Base-by-base conservation (phyloP, 1,140 invertebrate genomes). In the Solen grandis region DNA sequence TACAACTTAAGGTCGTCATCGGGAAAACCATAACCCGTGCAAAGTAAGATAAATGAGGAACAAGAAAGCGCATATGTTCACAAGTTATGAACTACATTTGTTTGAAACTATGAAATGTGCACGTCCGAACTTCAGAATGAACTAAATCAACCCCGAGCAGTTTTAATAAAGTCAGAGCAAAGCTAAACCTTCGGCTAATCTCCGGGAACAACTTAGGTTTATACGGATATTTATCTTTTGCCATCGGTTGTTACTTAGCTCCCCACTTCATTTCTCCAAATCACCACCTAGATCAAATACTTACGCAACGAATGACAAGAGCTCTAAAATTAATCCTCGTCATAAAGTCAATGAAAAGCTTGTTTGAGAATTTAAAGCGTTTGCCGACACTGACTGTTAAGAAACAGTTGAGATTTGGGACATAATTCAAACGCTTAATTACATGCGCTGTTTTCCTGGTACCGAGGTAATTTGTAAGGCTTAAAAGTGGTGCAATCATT, bases 121-220 rank as follows among this genome's bases (percentile, higher is more conserved):
- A 78, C 75, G 75, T 78, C 55, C 27, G 29, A 46, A 55, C 75
- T 68, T 46, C 10, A 78, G 54, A 57, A 14, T 36, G 75, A 50
- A 68, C 75, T 54, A 57, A 60, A 68, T 78, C 41, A 78, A 78
- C 75, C 54, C 65, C 35, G 8, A 50, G n/a, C 41, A 13, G 75
- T 68, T 78, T 78, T 78, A 78, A 78, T 78, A 78, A 78, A 78
- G 75, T 78, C 75, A 78, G 31, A 29, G 54, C 63, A 78, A 78
- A 78, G 75, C 75, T 66, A 69, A 66, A 59, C 19, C 75, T 27
- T 55, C 59, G 36, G 69, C n/a, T 69, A 78, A 78, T 78, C 75
- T 69, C 65, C 63, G 25, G 2, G 41, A 68, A 60, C 75, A 52
- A 55, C 75, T 55, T 5, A 54, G 52, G 16, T 78, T 69, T 31